These are phyloP conservation scores for Oceanites oceanicus DNA, from an alignment of 2,113 vertebrate species.

Conservation along the genomic window DNA sequence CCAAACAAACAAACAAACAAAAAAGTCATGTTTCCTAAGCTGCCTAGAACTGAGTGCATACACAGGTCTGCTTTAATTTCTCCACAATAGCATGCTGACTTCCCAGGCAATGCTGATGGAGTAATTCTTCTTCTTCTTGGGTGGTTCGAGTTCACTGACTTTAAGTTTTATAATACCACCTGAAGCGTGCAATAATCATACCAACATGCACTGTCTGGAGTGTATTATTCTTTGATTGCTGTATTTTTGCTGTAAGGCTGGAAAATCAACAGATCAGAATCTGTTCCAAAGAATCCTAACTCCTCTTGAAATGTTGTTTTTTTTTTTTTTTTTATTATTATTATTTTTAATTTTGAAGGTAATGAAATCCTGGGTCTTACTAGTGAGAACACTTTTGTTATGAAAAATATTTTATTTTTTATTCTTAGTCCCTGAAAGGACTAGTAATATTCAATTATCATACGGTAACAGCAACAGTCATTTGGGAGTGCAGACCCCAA, in stretches of 20 bases:
- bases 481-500: neutral
- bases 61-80: neutral
- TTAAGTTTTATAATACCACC: neutral
- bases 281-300: neutral
- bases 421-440: neutral
- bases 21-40: neutral
- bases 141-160: neutral
- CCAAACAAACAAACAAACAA: neutral
- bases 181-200: neutral
- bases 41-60: neutral
- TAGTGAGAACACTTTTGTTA: neutral
- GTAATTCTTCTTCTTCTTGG: conserved; percentile 7
- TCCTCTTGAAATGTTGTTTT: neutral
- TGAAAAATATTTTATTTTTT: neutral
- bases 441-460: neutral
- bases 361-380: neutral
- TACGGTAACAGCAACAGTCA: neutral
- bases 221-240: conserved; percentile 12
- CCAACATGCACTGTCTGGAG: neutral
- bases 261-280: neutral
- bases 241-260: neutral
- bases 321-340: neutral
- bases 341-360: neutral
- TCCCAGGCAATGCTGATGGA: neutral
- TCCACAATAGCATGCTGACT: neutral